phyloP scores from a whole-genome alignment of 2,797 vertebrate genomes.

The Parotocinclus haroldoi region DNA sequence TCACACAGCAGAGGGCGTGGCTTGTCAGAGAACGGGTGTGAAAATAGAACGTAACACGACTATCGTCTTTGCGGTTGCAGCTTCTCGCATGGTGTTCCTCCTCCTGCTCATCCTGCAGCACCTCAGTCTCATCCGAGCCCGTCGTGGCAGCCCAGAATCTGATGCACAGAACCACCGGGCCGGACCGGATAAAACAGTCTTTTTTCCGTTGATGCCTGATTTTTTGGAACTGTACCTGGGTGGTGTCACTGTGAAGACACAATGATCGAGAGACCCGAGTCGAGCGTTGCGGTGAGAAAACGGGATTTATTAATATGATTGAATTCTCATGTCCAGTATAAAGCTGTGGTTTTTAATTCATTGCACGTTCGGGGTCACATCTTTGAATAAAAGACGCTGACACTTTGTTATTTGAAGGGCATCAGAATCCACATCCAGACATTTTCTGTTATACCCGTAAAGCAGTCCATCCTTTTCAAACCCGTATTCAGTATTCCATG shows the following conservation, averaged over 20 bases:
- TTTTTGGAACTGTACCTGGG: conserved; percentile 54
- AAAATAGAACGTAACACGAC: conserved; percentile 1
- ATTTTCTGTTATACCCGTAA: no score
- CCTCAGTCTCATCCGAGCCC: neutral
- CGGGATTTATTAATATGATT: neutral
- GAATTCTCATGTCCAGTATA: neutral
- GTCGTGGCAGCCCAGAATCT: neutral
- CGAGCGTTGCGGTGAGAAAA: conserved; percentile 72
- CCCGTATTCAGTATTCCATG: no score
- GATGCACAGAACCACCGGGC: neutral
- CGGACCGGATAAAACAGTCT: neutral
- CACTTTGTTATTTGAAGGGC: no score
- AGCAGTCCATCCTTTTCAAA: no score
- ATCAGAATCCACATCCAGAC: no score
- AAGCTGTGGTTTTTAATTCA: neutral
- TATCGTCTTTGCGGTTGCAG: conserved; percentile 30
- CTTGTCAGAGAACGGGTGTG: conserved; percentile 2
- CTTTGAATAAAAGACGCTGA: no score
- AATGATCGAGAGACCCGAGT: conserved; percentile 74
- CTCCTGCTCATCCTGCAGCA: neutral
- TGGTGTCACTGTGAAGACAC: conserved; percentile 58
- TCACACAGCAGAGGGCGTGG: neutral
- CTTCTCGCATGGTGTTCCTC: conserved; percentile 39
- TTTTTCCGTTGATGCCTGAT: conserved; percentile 44
- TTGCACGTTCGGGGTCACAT: no score